These are phyloP conservation scores for Sturnus vulgaris DNA, from an alignment of 2,113 vertebrate genomes.

Conservation along the genomic window DNA sequence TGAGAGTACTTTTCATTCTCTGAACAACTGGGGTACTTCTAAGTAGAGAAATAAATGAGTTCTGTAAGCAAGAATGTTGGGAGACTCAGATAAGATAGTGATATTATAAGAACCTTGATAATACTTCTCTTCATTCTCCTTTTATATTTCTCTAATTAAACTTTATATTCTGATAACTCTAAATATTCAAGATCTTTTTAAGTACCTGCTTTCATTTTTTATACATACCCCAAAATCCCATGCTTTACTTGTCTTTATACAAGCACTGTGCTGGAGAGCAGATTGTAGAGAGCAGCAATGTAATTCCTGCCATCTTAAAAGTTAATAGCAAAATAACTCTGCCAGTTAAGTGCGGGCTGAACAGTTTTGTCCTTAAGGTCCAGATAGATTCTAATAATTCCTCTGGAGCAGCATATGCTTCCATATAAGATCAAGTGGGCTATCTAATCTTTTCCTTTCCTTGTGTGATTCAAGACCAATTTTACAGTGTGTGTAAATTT, in stretches of 20 bases:
- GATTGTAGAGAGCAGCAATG: neutral
- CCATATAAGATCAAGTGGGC: neutral
- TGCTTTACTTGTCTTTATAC: neutral
- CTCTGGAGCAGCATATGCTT: neutral
- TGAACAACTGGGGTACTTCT: neutral
- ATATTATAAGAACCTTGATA: neutral
- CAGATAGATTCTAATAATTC: neutral
- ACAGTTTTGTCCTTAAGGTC: neutral
- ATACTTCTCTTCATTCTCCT: neutral
- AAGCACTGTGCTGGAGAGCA: neutral
- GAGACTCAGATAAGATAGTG: neutral
- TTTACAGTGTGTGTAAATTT: neutral
- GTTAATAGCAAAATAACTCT: neutral
- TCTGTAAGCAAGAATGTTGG: neutral
- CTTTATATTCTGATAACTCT: neutral
- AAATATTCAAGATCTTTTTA: neutral
- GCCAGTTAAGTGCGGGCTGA: neutral
- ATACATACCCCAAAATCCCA: neutral
- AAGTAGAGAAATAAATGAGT: slow-evolving; percentile 1
- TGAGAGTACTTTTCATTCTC: slow-evolving; percentile 2
- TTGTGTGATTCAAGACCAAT: neutral
- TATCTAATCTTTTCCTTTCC: neutral
- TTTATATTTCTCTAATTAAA: neutral
- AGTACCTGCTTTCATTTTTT: neutral
- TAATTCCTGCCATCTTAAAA: neutral